Conservation (phyloP, 2,113 vertebrate genomes). For the Enhydra lutris region DNA sequence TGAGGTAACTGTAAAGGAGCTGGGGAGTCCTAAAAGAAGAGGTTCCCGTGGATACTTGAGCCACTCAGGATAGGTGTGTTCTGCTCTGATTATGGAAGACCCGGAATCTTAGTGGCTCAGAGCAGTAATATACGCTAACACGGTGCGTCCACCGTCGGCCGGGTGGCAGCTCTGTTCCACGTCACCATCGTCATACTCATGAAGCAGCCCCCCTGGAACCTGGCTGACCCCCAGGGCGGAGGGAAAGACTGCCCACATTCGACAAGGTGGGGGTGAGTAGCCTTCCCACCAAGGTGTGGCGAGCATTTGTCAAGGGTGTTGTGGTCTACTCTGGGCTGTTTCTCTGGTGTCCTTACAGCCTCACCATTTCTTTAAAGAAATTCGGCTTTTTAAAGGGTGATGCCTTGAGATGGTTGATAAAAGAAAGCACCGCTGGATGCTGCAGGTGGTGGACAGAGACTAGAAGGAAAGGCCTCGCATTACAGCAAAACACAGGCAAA, state of each 20-base stretch:
- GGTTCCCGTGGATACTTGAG: neutral
- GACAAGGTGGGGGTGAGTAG: accelerated
- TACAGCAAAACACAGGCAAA: neutral
- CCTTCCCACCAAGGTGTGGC: neutral
- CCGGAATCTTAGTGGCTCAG: neutral
- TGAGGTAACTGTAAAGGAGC: neutral
- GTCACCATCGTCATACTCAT: neutral
- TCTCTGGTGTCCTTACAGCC: neutral
- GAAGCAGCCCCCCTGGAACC: neutral
- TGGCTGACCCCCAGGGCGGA: neutral
- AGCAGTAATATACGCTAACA: neutral
- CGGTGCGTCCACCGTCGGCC: neutral
- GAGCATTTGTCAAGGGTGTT: neutral
- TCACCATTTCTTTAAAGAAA: neutral
- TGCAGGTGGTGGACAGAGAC: neutral
- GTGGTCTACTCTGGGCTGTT: accelerated
- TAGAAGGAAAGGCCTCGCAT: neutral
- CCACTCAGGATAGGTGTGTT: neutral
- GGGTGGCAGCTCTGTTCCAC: accelerated
- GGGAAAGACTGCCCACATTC: neutral
- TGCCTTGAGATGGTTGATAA: neutral
- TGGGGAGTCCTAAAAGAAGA: neutral
- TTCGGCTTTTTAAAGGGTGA: neutral
- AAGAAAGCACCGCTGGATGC: neutral
- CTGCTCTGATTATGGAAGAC: neutral